Percentiles rank a stretch among this genome's conserved stretches.
phyloP scores from a whole-genome alignment of 1,140 invertebrate species.

The Homalodisca vitripennis region DNA sequence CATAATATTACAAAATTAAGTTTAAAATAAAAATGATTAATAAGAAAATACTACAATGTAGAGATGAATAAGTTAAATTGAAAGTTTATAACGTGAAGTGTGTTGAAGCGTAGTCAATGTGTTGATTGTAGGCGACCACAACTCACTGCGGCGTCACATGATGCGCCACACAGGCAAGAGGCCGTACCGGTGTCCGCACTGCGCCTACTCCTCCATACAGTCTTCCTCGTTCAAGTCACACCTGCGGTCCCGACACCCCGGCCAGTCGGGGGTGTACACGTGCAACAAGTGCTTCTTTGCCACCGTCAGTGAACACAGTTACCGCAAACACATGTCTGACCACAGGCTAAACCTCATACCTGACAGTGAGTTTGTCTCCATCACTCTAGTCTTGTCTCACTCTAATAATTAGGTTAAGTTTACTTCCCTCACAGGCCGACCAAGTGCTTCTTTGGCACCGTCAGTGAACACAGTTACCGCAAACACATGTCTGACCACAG shows the following conservation, averaged over 20 bases:
- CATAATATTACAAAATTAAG: too few relatives aligned
- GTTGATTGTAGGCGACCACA: conserved; percentile 62
- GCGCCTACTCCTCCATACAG: conserved; percentile 64
- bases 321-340: conserved; percentile 22
- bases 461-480: too few relatives aligned
- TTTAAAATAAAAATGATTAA: too few relatives aligned
- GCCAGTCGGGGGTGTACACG: conserved; percentile 28
- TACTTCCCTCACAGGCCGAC: too few relatives aligned
- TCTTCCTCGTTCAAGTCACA: conserved; percentile 62
- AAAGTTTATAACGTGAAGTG: too few relatives aligned
- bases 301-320: conserved; percentile 32
- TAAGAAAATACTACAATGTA: too few relatives aligned
- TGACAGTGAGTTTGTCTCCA: neutral
- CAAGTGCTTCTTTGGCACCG: too few relatives aligned
- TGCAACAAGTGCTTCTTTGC: conserved; percentile 29
- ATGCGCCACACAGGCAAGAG: conserved; percentile 51
- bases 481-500: too few relatives aligned
- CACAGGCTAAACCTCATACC: conserved; percentile 33
- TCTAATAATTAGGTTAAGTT: too few relatives aligned
- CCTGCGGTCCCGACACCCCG: conserved; percentile 53
- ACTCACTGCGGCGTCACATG: conserved; percentile 75
- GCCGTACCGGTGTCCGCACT: conserved; percentile 40
- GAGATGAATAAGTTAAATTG: too few relatives aligned
- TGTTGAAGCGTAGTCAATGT: too few relatives aligned
- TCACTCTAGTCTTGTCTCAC: too few relatives aligned